Conservation (phyloP, 2,113 vertebrate genomes). For the Pycnonotus jocosus region DNA sequence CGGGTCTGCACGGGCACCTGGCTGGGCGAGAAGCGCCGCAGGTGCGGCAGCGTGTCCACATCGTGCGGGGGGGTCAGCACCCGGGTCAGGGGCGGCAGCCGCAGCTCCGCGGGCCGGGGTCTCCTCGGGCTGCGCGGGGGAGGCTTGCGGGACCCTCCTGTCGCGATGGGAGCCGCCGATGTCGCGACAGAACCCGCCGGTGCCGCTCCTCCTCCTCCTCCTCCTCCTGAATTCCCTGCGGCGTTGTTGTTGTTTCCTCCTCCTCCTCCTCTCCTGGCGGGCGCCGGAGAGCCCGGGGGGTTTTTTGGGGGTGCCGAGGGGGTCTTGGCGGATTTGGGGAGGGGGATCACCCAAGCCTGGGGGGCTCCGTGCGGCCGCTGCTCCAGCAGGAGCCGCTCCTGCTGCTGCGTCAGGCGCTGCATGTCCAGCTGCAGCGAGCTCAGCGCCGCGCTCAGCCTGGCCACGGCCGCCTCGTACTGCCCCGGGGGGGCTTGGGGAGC, state of each 20-base stretch:
- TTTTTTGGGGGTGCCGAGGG: constrained; percentile 31
- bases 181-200: neutral
- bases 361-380: neutral
- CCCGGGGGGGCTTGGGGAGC: accelerated
- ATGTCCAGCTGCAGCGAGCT: constrained; percentile 86
- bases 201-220: neutral
- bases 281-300: constrained; percentile 34
- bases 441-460: constrained; percentile 84
- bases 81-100: constrained; percentile 73
- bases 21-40: constrained; percentile 80
- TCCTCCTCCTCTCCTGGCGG: neutral
- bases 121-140: constrained; percentile 82
- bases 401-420: constrained; percentile 87
- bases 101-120: constrained; percentile 72
- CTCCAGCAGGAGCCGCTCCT: constrained; percentile 78
- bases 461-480: constrained; percentile 83
- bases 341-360: constrained; percentile 79
- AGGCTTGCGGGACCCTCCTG: neutral
- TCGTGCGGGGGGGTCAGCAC: constrained; percentile 79
- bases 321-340: neutral
- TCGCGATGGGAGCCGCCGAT: neutral
- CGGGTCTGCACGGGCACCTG: constrained; percentile 84
- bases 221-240: accelerated
- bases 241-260: neutral
- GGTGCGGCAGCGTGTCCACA: constrained; percentile 86